These are phyloP conservation scores for Sebastes kiyomatsui DNA, from an alignment of 2,797 vertebrate species.

Conservation along the genomic window DNA sequence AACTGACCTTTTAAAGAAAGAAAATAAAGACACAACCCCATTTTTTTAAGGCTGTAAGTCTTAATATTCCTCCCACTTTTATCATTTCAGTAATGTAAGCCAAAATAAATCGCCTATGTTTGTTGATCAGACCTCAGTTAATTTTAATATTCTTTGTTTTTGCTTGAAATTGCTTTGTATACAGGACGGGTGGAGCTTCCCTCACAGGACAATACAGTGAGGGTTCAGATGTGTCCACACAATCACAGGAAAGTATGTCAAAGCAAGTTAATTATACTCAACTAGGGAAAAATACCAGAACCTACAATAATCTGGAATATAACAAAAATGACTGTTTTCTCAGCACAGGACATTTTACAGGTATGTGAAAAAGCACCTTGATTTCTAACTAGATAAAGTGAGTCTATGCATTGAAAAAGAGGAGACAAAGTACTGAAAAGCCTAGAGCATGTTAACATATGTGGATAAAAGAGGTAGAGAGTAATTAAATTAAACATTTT, in stretches of 20 bases:
- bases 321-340: background rate
- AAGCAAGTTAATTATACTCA: constrained; percentile 32
- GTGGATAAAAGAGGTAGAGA: background rate
- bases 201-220: constrained; percentile 42
- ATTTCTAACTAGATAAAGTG: background rate
- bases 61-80: background rate
- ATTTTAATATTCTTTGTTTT: constrained; percentile 23
- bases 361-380: background rate
- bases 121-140: background rate
- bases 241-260: constrained; percentile 67
- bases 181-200: constrained; percentile 62
- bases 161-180: constrained; percentile 34
- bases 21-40: background rate
- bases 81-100: background rate
- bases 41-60: background rate
- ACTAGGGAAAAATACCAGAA: constrained; percentile 8
- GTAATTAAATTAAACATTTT: too few species aligned
- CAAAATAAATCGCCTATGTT: background rate
- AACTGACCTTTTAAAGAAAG: background rate
- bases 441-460: background rate
- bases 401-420: background rate
- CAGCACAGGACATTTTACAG: background rate
- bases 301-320: background rate
- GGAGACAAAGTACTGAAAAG: background rate
- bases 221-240: constrained; percentile 27